Evolutionary conservation across 2,797 vertebrate species (phyloP).

Genomic region (Eulemur rubriventer): DNA sequence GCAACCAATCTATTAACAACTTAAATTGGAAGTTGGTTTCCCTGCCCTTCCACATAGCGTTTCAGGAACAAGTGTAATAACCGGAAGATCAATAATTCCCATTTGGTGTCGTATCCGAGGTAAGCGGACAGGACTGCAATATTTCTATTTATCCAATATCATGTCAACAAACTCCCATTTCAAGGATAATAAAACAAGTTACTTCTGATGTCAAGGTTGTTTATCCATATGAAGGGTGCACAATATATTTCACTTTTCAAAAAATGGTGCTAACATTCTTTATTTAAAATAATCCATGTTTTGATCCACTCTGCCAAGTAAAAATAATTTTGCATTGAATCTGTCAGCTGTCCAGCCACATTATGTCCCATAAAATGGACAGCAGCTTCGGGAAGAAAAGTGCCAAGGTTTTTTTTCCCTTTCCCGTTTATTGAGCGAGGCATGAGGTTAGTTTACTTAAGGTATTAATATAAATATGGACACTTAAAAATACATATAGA

Average conservation of each 20-base stretch:
- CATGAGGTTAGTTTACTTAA: background rate
- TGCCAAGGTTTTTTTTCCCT: fast-evolving
- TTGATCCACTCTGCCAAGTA: slow-evolving; percentile 75
- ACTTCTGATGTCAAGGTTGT: slow-evolving; percentile 76
- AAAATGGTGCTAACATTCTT: slow-evolving; percentile 46
- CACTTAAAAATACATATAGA: slow-evolving; percentile 45
- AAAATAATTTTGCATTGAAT: slow-evolving; percentile 73
- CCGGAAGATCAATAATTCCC: slow-evolving; percentile 81
- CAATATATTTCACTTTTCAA: slow-evolving; percentile 42
- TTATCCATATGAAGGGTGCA: slow-evolving; percentile 67
- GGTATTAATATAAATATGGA: slow-evolving; percentile 56
- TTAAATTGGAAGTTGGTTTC: slow-evolving; percentile 82
- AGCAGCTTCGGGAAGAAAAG: slow-evolving; percentile 58
- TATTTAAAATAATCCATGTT: slow-evolving; percentile 79
- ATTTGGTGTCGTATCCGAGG: slow-evolving; percentile 72
- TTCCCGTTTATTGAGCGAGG: slow-evolving; percentile 1
- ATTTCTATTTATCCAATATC: slow-evolving; percentile 79
- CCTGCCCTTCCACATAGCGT: slow-evolving; percentile 70
- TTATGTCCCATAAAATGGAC: slow-evolving; percentile 74
- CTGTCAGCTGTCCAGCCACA: slow-evolving; percentile 72
- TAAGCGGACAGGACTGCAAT: slow-evolving; percentile 74
- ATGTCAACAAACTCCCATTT: slow-evolving; percentile 81
- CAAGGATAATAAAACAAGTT: slow-evolving; percentile 77
- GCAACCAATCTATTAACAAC: slow-evolving; percentile 86
- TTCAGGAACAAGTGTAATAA: slow-evolving; percentile 81